Base-by-base conservation (phyloP, 2,797 vertebrate genomes). In the Sphaeramia orbicularis region DNA sequence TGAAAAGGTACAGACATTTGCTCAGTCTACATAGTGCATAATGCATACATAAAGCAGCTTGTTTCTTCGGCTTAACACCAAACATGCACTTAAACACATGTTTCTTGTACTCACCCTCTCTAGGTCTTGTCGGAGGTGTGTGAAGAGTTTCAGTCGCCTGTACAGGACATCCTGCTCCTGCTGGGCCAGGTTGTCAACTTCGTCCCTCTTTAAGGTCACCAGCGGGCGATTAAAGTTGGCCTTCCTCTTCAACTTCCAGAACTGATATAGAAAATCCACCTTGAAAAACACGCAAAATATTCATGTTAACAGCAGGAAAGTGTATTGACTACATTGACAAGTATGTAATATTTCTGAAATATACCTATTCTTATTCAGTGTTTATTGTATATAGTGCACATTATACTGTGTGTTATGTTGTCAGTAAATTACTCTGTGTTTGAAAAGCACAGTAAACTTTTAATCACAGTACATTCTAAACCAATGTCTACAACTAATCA, bases 161-260 rank as follows among this genome's bases (percentile, higher is more conserved):
- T 98, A 98, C 5, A 99, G 95, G 65, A 98, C 95, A 0, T 99
- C 97, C 92, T 99, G 97, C 72, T 99, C 97, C 86, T 99, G 97
- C 81, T 99, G 97, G 74, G 97, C 96, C 88, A 98, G 91, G 89
- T 99, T 96, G 92, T 99, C 97, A 88, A 99, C 97, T 86, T 98
- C 96, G 1, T 99, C 97, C 0, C 95, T 95, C 93, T 98, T 98
- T 79, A 96, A 92, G 21, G 93, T 94, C 86, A 99, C 92, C 81
- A 99, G 94, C 0, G 97, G 96, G 57, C 94, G 96, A 89, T 99
- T 98, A 71, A 92, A 96, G 65, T 98, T 98, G 36, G 95, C 90
- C 95, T 97, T 98, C 86, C 97, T 94, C 86, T 98, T 96, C 78
- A 99, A 84, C 81, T 99, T 98, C 97, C 97, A 99, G 93, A 97